Conservation (phyloP, 2,113 vertebrate species). For the Promerops cafer region DNA sequence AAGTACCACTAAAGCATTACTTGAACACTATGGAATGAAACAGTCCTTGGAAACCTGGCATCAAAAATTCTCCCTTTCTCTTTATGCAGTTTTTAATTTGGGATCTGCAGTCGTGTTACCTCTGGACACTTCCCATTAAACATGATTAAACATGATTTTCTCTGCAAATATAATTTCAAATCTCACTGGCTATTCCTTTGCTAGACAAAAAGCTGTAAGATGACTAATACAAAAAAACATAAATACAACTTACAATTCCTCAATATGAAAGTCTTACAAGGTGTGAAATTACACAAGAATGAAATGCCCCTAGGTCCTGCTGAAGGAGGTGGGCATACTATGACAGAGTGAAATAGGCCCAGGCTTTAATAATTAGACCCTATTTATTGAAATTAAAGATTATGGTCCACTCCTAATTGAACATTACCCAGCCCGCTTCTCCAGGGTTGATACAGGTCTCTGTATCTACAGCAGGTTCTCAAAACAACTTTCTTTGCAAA, state of each 20-base stretch:
- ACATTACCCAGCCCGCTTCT: neutral
- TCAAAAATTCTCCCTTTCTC: neutral
- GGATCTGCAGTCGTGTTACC: neutral
- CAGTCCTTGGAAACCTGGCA: conserved; percentile 5
- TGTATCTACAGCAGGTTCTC: neutral
- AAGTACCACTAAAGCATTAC: neutral
- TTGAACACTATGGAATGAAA: conserved; percentile 10
- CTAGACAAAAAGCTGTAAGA: neutral
- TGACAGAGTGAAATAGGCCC: neutral
- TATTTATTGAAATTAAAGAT: neutral
- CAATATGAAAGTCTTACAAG: neutral
- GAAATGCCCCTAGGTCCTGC: neutral
- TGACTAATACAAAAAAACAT: neutral
- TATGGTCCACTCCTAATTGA: neutral
- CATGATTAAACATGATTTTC: neutral
- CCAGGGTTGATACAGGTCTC: neutral
- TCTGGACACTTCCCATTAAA: neutral
- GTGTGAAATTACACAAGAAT: neutral
- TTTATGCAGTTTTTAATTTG: neutral
- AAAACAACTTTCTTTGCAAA: neutral
- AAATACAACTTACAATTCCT: neutral
- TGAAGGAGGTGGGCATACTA: neutral
- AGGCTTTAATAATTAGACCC: neutral
- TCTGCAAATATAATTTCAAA: neutral
- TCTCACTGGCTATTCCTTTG: neutral